Evolutionary conservation across 2,113 vertebrate genomes (phyloP).

Genomic region (Archilochus colubris): DNA sequence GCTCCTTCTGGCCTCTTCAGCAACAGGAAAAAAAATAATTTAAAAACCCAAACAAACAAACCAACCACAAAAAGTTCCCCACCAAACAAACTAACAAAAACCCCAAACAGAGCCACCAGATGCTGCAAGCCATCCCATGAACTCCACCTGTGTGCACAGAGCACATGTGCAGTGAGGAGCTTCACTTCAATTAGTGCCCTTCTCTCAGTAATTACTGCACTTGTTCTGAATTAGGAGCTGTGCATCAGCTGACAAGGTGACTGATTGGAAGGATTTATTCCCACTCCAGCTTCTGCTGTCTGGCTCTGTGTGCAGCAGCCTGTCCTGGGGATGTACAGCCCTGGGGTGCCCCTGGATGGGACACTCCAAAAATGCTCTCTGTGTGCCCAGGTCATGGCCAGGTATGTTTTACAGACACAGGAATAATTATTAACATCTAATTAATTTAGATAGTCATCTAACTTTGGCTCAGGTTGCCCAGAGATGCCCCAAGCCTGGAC

Average conservation of each 20-base stretch:
- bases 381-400: not conserved
- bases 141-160: not conserved
- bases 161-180: not conserved
- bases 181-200: not conserved
- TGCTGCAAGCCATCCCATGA: not conserved
- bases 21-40: no score
- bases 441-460: not conserved
- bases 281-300: not conserved
- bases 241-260: not conserved
- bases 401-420: not conserved
- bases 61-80: no score
- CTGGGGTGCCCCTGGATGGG: accelerated
- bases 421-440: not conserved
- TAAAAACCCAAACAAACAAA: no score
- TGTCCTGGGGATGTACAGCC: accelerated
- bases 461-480: not conserved
- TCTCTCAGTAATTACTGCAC: conserved; percentile 5
- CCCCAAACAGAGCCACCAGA: accelerated
- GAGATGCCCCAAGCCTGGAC: not conserved
- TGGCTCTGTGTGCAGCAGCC: accelerated
- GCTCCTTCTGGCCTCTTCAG: not conserved
- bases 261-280: not conserved
- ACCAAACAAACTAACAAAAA: no score
- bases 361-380: not conserved
- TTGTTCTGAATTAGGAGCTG: not conserved